These are phyloP conservation scores for Neodontobutis hainanensis DNA, from an alignment of 2,113 vertebrate genomes.

Conservation along the genomic window DNA sequence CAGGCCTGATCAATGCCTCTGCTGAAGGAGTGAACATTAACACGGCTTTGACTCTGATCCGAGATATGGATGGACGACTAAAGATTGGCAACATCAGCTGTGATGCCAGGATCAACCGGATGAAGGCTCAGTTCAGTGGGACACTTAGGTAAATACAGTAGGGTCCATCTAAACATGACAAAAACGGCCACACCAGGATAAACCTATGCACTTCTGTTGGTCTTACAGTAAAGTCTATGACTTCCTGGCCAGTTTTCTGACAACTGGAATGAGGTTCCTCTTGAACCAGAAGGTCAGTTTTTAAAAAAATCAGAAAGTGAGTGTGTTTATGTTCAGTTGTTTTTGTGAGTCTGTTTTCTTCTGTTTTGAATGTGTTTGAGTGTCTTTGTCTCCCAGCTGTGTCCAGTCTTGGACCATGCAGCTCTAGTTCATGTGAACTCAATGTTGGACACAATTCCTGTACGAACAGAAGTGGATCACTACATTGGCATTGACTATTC, in stretches of 20 bases:
- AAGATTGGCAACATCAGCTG: conserved; percentile 91
- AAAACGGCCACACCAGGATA: too few relatives aligned
- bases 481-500: conserved; percentile 93
- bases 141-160: too few relatives aligned
- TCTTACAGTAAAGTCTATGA: conserved; percentile 86
- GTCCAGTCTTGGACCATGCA: conserved; percentile 86
- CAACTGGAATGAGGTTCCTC: conserved; percentile 88
- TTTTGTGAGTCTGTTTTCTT: too few relatives aligned
- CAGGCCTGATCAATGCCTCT: conserved; percentile 88
- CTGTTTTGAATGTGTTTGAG: not conserved
- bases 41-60: conserved; percentile 81
- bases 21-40: conserved; percentile 89
- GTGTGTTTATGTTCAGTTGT: too few relatives aligned
- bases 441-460: conserved; percentile 89
- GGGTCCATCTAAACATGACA: too few relatives aligned
- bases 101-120: conserved; percentile 82
- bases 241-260: conserved; percentile 83
- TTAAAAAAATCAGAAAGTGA: not conserved
- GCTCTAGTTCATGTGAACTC: conserved; percentile 88
- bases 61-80: conserved; percentile 82
- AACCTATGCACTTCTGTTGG: not conserved
- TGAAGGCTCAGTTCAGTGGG: too few relatives aligned
- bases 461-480: conserved; percentile 83
- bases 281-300: conserved; percentile 87
- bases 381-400: conserved; percentile 81